Evolutionary conservation across 2,113 vertebrate species (phyloP), one percentile per base, ranked within the genome.

Genomic region (Syrmaticus mikado): DNA sequence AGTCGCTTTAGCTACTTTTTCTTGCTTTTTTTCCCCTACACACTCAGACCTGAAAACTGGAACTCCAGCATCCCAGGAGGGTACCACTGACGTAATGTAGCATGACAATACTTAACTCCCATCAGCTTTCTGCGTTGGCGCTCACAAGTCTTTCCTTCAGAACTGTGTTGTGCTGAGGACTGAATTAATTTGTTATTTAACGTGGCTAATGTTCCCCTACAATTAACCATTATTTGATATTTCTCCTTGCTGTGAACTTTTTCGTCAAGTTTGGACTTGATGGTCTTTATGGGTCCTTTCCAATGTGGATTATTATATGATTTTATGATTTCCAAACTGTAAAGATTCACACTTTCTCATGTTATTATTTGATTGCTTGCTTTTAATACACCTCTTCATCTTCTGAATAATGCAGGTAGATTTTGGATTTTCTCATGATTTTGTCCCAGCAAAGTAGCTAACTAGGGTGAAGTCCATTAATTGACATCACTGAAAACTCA

Each of bases 41-140:
- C 24, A 61, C 53, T 75, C 34, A 82, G 92, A 93, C 80, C 83
- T 89, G 86, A 65, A 82, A 96, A 95, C 66, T 76, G 71, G 92
- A 93, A 72, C 95, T 96, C 82, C 76, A 83, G 61, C 71, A 92
- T 62, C 93, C 90, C 86, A 92, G 91, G 84, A 94, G 94, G 90
- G 66, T 82, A 58, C 90, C 92, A 79, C 84, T 95, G 95, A 96
- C 0, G 1, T 93, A 89, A 96, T 94, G 81, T 92, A 93, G 45
- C 62, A 61, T 85, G 96, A 92, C 94, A 96, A 79, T 55, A 73
- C 41, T 27, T 40, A 90, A 85, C 57, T 94, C 46, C 85, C 81
- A 80, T 65, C 61, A 91, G 55, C 61, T 75, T 64, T 77, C 62
- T 72, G 52, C 52, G 55, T 84, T 90, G 90, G 55, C 86, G 38